These are phyloP conservation scores for Anguilla pacifica DNA, from an alignment of 2,797 vertebrate genomes.

Conservation along the genomic window DNA sequence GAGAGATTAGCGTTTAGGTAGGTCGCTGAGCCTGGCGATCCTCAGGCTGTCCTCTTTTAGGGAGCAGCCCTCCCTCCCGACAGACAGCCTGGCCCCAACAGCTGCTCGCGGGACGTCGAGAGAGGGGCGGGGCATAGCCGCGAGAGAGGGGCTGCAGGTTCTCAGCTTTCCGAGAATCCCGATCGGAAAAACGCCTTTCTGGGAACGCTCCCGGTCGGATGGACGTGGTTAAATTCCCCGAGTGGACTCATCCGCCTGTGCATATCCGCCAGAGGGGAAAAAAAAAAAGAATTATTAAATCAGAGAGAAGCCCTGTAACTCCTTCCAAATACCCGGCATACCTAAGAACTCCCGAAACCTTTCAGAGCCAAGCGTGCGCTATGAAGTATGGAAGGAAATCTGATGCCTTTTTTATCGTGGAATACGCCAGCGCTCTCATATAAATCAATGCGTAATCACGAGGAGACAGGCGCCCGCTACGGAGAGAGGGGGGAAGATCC, in stretches of 20 bases:
- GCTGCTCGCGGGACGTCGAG: not conserved
- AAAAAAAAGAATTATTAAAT: not conserved
- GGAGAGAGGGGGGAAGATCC: too few relatives aligned
- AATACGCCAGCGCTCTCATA: not conserved
- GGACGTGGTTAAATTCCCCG: not conserved
- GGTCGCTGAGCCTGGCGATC: not conserved
- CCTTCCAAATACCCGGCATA: not conserved
- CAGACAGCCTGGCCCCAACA: not conserved
- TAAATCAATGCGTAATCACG: not conserved
- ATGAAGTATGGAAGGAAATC: not conserved
- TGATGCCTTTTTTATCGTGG: not conserved
- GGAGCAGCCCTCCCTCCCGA: not conserved
- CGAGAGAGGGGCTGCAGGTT: not conserved
- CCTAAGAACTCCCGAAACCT: not conserved
- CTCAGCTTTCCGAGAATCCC: constrained; percentile 9
- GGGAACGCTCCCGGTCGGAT: not conserved
- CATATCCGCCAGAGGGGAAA: too few relatives aligned
- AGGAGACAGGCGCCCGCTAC: not conserved
- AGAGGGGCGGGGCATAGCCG: not conserved
- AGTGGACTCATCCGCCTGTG: not conserved
- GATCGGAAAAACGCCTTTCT: not conserved
- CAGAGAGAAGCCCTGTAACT: not conserved
- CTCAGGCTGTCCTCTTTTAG: not conserved
- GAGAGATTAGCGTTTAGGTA: not conserved
- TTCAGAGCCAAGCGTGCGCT: not conserved